These are phyloP conservation scores for Hirudinaria manillensis DNA, from an alignment of 2,888 invertebrate genomes.

Conservation along the genomic window DNA sequence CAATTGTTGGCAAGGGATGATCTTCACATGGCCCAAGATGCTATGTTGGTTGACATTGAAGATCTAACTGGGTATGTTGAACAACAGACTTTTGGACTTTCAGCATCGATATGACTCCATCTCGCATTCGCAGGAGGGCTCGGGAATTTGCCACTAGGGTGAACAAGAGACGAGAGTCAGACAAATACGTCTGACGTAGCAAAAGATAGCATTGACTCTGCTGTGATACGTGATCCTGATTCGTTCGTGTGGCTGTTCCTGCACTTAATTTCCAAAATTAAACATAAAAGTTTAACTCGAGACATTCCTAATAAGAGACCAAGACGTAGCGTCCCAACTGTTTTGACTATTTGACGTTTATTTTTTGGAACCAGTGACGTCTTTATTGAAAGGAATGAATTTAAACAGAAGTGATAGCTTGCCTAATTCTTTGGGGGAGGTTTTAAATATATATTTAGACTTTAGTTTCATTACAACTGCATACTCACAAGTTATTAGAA, in stretches of 20 bases:
- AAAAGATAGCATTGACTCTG: neutral
- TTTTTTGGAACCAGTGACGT: too few relatives aligned
- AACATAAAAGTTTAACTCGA: neutral
- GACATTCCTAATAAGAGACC: too few relatives aligned
- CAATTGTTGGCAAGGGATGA: conserved; percentile 86
- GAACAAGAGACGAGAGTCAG: conserved; percentile 29
- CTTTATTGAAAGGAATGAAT: too few relatives aligned
- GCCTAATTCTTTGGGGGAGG: too few relatives aligned
- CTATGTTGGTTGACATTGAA: conserved; percentile 92
- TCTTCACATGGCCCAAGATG: conserved; percentile 93
- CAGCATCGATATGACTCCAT: neutral
- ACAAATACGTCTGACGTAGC: conserved; percentile 2
- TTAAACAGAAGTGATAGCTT: too few relatives aligned
- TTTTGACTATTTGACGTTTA: too few relatives aligned
- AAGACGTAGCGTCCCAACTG: too few relatives aligned
- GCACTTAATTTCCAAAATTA: conserved; percentile 4
- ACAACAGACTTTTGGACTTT: neutral
- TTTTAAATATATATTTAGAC: too few relatives aligned
- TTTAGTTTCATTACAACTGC: too few relatives aligned
- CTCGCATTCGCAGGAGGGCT: conserved; percentile 32
- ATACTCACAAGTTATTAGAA: too few relatives aligned
- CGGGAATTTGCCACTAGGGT: conserved; percentile 35
- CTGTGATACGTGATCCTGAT: conserved; percentile 1
- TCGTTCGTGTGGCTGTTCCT: neutral
- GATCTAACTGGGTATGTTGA: conserved; percentile 66